Base-by-base conservation (phyloP, 2,797 vertebrate species). In the Smutsia temminckii region DNA sequence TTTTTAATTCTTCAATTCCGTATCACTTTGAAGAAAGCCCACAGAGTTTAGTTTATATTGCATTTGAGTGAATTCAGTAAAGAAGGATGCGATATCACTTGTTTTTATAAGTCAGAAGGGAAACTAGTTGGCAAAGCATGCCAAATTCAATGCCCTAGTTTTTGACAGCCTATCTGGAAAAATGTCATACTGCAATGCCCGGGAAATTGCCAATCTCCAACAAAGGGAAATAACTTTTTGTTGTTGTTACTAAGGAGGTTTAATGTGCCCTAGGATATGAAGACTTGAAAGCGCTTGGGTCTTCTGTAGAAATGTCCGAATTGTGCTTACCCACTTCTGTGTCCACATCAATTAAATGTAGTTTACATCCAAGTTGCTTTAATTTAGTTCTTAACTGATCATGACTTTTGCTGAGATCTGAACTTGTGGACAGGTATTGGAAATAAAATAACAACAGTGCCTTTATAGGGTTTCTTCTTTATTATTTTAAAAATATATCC, bases 131-230 rank as follows among this genome's bases (percentile, higher is more conserved):
- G 53, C 42, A 94, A 96, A 93, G 75, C 51, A 53, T 89, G 79
- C 78, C 11, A 46, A 89, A 74, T 80, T 86, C 59, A 90, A 10
- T 97, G 93, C 57, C 96, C 95, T 89, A 93, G 64, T 84, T 96
- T 95, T 96, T 94, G 79, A 97, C 78, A 97, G 61, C 59, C 86
- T 93, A 42, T 93, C 40, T 91, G 89, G 83, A 83, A 95, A 97
- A 97, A 95, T 95, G 92, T 96, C 94, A 91, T 80, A 69, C 49
- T 86, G 92, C 75, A 91, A 78, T 97, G 69, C 90, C 81, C 86
- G 34, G 90, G 88, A 93, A 95, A 92, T 94, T 94, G 94, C 81
- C 88, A 95, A 55, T 97, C 64, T 92, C 27, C 32, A 86, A 92
- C 20, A 94, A 95, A 97, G 72, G 34, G 90, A 96, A 94, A 40